These are phyloP conservation scores for Galbula dea DNA, from an alignment of 2,113 vertebrate genomes.

Conservation along the genomic window DNA sequence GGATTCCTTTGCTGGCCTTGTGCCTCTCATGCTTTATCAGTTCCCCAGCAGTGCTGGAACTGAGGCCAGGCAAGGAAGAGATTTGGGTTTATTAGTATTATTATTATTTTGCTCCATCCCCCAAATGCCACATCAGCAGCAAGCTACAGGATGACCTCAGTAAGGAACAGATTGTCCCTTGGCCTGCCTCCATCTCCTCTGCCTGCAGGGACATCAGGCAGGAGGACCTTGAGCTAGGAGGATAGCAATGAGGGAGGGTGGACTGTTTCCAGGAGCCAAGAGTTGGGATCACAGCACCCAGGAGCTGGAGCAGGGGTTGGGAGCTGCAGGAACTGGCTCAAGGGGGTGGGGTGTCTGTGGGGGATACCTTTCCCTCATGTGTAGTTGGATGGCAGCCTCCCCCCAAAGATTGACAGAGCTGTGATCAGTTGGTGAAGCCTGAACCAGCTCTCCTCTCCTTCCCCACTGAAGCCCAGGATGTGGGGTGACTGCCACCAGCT, in stretches of 20 bases:
- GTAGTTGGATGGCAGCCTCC: background rate
- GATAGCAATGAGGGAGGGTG: background rate
- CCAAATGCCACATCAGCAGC: constrained; percentile 60
- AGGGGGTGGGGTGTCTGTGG: background rate
- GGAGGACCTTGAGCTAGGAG: background rate
- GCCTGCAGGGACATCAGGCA: background rate
- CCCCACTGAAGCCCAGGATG: background rate
- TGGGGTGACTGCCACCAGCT: background rate
- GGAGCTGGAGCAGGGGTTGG: background rate
- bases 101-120: background rate
- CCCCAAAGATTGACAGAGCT: background rate
- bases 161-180: constrained; percentile 61
- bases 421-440: background rate
- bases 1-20: background rate
- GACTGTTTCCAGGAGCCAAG: background rate
- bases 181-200: constrained; percentile 1
- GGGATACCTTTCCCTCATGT: background rate
- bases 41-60: background rate
- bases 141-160: constrained; percentile 36
- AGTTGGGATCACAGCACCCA: accelerated
- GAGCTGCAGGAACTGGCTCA: background rate
- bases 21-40: background rate
- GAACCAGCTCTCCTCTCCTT: background rate
- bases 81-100: too few relatives aligned
- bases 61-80: background rate